Evolutionary conservation across 2,888 invertebrate genomes (phyloP).

Genomic region (Acanthosepion pharaonis): DNA sequence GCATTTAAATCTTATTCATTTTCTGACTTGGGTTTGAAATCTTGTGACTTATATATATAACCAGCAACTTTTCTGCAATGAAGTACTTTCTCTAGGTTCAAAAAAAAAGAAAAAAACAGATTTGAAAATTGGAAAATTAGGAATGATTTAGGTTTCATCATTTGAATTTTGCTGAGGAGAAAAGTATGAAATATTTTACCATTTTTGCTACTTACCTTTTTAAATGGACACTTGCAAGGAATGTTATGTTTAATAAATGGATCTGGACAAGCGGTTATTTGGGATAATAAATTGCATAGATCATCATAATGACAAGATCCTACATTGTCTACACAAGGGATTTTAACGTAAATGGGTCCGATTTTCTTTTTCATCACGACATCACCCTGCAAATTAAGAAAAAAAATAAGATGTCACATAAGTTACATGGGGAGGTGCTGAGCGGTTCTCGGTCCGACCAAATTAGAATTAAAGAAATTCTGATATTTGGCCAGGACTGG

Average conservation of each 20-base stretch:
- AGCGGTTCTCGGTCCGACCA: too few species aligned
- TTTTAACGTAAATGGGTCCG: slow-evolving; percentile 55
- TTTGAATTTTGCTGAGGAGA: not conserved
- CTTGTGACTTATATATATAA: too few species aligned
- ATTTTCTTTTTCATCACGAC: slow-evolving; percentile 57
- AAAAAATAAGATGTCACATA: not conserved
- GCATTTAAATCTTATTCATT: too few species aligned
- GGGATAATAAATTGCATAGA: slow-evolving; percentile 57
- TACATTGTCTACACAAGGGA: slow-evolving; percentile 63
- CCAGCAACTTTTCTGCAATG: too few species aligned
- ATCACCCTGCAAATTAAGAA: slow-evolving; percentile 54
- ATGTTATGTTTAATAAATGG: slow-evolving; percentile 59
- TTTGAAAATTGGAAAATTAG: not conserved
- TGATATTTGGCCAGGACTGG: too few species aligned
- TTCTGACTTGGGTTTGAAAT: too few species aligned
- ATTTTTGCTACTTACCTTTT: slow-evolving; percentile 53
- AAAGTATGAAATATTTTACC: not conserved
- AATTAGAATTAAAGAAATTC: too few species aligned
- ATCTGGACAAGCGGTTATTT: slow-evolving; percentile 60
- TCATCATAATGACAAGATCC: slow-evolving; percentile 64
- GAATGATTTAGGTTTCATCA: not conserved
- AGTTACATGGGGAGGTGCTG: too few species aligned
- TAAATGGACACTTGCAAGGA: slow-evolving; percentile 67
- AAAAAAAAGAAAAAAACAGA: too few species aligned
- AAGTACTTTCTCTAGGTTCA: too few species aligned